Percentiles rank a stretch among this genome's conserved stretches.
Evolutionary conservation across 1,140 invertebrate genomes (phyloP).

Genomic region (Drosophila orosa): DNA sequence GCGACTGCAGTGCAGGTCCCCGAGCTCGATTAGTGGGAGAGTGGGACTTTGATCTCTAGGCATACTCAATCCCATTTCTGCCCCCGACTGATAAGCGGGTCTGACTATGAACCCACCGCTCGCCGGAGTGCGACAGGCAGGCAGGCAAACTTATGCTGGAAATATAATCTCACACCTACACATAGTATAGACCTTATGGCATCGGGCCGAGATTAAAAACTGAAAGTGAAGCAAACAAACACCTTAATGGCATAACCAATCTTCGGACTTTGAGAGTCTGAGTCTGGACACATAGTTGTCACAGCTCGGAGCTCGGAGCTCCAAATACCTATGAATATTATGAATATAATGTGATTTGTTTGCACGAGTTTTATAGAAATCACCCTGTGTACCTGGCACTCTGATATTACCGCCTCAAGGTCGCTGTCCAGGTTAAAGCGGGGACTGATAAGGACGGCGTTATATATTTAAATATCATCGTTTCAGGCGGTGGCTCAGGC

Average conservation of each 20-base stretch:
- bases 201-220: conserved; percentile 50
- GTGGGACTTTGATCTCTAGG: conserved; percentile 47
- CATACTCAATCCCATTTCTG: conserved; percentile 66
- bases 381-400: conserved; percentile 35
- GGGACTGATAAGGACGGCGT: conserved; percentile 43
- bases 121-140: conserved; percentile 23
- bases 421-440: conserved; percentile 54
- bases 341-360: conserved; percentile 11
- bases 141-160: conserved; percentile 58
- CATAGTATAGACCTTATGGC: conserved; percentile 42
- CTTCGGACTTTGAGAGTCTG: conserved; percentile 62
- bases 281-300: conserved; percentile 23
- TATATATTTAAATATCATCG: conserved; percentile 25
- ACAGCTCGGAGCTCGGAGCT: conserved; percentile 10
- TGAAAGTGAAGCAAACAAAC: conserved; percentile 72
- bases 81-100: conserved; percentile 58
- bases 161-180: conserved; percentile 75
- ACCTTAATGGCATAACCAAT: conserved; percentile 65
- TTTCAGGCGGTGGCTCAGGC: conserved; percentile 5
- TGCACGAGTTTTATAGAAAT: conserved; percentile 18
- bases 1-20: conserved; percentile 18
- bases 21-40: conserved; percentile 25
- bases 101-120: conserved; percentile 68
- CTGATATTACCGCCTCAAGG: conserved; percentile 58
- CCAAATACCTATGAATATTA: conserved; percentile 5